Evolutionary conservation across 1,140 invertebrate genomes (phyloP).

Genomic region (Anadara kagoshimensis): DNA sequence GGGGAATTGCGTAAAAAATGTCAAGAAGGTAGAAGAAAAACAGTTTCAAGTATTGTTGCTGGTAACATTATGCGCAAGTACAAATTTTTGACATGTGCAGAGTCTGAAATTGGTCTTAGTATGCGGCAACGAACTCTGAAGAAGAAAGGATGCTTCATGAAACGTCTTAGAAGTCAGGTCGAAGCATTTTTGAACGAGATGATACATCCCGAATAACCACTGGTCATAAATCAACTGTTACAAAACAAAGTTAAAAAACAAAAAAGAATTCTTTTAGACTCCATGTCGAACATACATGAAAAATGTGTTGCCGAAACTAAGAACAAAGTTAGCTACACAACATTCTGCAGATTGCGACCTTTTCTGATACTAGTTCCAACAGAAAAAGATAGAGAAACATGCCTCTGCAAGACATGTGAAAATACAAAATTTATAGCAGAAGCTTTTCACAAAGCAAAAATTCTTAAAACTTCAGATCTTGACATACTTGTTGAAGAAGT

Average conservation of each 20-base stretch:
- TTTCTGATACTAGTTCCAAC: constrained; percentile 26
- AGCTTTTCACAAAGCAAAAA: no score
- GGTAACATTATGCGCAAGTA: no score
- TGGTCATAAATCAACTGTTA: constrained; percentile 6
- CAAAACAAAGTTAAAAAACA: constrained; percentile 8
- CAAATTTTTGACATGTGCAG: no score
- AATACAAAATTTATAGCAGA: constrained; percentile 11
- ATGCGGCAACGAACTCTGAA: no score
- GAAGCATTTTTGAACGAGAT: constrained; percentile 13
- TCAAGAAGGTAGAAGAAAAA: no score
- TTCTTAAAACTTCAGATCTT: no score
- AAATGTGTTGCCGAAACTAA: constrained; percentile 7
- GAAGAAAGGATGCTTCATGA: background rate
- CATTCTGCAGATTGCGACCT: constrained; percentile 18
- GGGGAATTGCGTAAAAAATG: no score
- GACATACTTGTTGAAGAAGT: no score
- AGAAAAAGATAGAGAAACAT: constrained; percentile 37
- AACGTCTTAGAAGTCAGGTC: background rate
- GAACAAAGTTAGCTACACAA: background rate
- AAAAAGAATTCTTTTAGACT: background rate
- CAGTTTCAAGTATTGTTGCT: no score
- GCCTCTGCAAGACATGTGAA: constrained; percentile 29
- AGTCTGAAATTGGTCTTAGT: no score
- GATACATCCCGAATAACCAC: constrained; percentile 16
- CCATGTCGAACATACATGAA: background rate